A percentile compares a stretch with the other conserved stretches of the same genome.
These are phyloP conservation scores for Mythimna impura DNA, from an alignment of 2,888 invertebrate genomes.

Conservation along the genomic window DNA sequence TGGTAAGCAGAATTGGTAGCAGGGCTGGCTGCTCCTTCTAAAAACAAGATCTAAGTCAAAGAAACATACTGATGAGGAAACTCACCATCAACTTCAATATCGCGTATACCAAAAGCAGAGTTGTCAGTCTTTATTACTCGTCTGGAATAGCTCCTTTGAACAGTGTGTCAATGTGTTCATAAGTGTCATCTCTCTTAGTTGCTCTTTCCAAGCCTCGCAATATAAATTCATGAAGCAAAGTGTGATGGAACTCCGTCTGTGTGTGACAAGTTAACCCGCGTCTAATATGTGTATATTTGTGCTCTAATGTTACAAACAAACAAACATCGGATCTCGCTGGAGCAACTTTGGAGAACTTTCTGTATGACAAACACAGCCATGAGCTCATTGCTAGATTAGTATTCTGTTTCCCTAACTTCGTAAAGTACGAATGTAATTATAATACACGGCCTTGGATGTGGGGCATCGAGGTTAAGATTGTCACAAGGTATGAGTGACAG, in stretches of 20 bases:
- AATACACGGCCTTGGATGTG: not conserved
- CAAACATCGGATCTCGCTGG: slow-evolving; percentile 34
- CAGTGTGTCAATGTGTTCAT: not conserved
- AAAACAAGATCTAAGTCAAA: too few relatives aligned
- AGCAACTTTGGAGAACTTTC: slow-evolving; percentile 27
- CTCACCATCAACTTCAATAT: too few relatives aligned
- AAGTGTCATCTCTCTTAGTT: not conserved
- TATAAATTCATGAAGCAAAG: slow-evolving; percentile 18
- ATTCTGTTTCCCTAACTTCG: slow-evolving; percentile 13
- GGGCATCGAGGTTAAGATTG: not conserved
- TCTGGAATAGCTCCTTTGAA: not conserved
- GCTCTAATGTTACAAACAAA: slow-evolving; percentile 43
- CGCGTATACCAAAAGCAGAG: not conserved
- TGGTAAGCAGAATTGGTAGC: too few relatives aligned
- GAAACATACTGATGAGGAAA: too few relatives aligned
- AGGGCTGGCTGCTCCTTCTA: too few relatives aligned
- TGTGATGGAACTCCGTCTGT: slow-evolving; percentile 1
- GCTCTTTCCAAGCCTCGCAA: not conserved
- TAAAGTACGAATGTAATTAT: not conserved
- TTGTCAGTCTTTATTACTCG: not conserved
- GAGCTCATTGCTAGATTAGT: slow-evolving; percentile 18
- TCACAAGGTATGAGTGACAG: not conserved
- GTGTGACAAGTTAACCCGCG: slow-evolving; percentile 6
- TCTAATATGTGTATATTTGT: slow-evolving; percentile 44
- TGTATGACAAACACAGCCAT: slow-evolving; percentile 37